Percentiles rank a stretch among this genome's conserved stretches.
phyloP scores from a whole-genome alignment of 2,113 vertebrate species.

The Pituophis catenifer region DNA sequence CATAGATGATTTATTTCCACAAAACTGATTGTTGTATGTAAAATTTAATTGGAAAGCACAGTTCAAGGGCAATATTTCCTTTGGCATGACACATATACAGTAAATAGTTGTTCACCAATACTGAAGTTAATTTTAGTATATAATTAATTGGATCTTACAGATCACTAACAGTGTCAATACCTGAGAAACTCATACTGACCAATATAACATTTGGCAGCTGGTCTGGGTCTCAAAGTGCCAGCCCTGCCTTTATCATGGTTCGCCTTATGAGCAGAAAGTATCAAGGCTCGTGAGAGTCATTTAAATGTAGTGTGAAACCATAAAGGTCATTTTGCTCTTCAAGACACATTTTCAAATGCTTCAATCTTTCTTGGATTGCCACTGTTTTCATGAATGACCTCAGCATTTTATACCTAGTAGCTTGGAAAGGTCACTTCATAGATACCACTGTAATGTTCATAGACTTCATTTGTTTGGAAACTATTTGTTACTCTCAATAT shows the following conservation, averaged over 20 bases:
- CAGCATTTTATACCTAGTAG: constrained; percentile 46
- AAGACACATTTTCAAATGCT: constrained; percentile 58
- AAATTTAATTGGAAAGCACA: background rate
- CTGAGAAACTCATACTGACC: background rate
- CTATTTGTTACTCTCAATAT: constrained; percentile 4
- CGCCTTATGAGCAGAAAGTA: constrained; percentile 16
- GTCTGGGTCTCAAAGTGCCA: constrained; percentile 20
- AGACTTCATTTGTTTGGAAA: constrained; percentile 27
- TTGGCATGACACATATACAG: background rate
- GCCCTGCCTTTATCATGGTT: background rate
- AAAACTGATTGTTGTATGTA: background rate
- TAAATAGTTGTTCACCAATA: background rate
- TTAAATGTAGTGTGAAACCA: constrained; percentile 54
- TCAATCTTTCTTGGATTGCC: constrained; percentile 47
- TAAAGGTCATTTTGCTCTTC: constrained; percentile 68
- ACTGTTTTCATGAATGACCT: constrained; percentile 47
- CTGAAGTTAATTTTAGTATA: background rate
- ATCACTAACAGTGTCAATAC: background rate
- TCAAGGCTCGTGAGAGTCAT: constrained; percentile 49
- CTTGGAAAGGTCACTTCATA: constrained; percentile 63
- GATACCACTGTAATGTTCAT: constrained; percentile 26
- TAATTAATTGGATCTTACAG: background rate
- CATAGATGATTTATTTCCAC: background rate
- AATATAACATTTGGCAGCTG: constrained; percentile 25
- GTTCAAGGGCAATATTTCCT: background rate